phyloP scores from a whole-genome alignment of 2,113 vertebrate genomes.

The Theristicus caerulescens region DNA sequence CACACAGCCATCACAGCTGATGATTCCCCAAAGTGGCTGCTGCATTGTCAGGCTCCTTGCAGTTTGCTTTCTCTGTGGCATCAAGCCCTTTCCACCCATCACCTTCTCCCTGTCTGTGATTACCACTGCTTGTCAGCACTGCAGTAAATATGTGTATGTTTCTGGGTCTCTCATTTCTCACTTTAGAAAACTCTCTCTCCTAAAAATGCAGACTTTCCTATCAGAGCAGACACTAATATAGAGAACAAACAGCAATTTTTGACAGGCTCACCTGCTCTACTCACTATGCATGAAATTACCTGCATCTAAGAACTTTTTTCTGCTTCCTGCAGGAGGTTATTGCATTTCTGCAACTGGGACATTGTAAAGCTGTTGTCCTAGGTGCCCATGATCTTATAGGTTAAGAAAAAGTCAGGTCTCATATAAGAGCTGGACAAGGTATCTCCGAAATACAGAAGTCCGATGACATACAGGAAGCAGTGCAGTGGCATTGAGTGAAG shows the following conservation, averaged over 20 bases:
- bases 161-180: not conserved
- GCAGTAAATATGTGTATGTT: not conserved
- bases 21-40: not conserved
- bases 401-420: not conserved
- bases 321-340: not conserved
- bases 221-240: not conserved
- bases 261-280: not conserved
- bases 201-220: not conserved
- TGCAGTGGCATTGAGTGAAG: not conserved
- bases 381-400: not conserved
- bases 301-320: not conserved
- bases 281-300: not conserved
- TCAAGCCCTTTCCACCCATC: not conserved
- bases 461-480: rapidly evolving
- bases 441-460: not conserved
- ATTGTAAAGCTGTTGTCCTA: not conserved
- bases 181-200: not conserved
- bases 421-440: not conserved
- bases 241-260: not conserved
- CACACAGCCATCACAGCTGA: not conserved
- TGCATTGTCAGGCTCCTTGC: not conserved
- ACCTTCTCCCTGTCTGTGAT: not conserved
- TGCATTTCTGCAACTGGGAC: not conserved
- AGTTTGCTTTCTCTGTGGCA: not conserved
- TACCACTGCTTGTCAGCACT: not conserved